Evolutionary conservation across 2,113 vertebrate genomes (phyloP).

Genomic region (Xiphophorus hellerii): DNA sequence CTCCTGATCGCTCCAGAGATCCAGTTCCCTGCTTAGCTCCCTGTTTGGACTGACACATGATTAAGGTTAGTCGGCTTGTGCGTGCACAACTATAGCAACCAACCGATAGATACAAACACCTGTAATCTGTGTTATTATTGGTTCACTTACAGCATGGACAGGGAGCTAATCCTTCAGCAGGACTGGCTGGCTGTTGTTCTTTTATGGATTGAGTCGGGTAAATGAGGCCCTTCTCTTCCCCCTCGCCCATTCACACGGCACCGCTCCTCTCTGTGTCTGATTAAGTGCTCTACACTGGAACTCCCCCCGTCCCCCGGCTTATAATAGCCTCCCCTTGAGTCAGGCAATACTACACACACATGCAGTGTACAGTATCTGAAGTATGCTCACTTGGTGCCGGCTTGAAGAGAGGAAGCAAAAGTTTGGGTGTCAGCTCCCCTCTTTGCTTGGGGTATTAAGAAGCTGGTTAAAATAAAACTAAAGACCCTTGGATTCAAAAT

Average conservation of each 20-base stretch:
- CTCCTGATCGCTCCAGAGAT: constrained; percentile 1
- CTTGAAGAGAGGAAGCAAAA: constrained; percentile 26
- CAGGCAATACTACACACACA: constrained; percentile 70
- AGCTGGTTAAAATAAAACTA: too few relatives aligned
- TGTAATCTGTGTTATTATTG: constrained; percentile 77
- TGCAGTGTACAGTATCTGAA: constrained; percentile 58
- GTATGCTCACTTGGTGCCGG: constrained; percentile 54
- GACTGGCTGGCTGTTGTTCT: constrained; percentile 62
- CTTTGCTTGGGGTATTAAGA: too few relatives aligned
- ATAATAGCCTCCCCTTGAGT: constrained; percentile 79
- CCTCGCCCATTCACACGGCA: constrained; percentile 70
- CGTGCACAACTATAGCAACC: constrained; percentile 33
- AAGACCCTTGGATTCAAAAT: too few relatives aligned
- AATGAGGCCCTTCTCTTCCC: constrained; percentile 50
- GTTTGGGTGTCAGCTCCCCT: too few relatives aligned
- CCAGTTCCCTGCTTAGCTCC: not conserved
- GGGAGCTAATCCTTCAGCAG: constrained; percentile 69
- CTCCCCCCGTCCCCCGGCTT: constrained; percentile 46
- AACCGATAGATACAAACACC: constrained; percentile 50
- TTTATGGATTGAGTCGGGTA: constrained; percentile 71
- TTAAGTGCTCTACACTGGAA: constrained; percentile 39
- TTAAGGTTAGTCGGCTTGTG: constrained; percentile 26
- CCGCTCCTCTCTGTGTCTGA: constrained; percentile 29
- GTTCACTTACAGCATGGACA: constrained; percentile 74
- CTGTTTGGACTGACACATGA: constrained; percentile 25